Evolutionary conservation across 2,888 invertebrate genomes (phyloP).

Genomic region (Torymus aiolomorphi): DNA sequence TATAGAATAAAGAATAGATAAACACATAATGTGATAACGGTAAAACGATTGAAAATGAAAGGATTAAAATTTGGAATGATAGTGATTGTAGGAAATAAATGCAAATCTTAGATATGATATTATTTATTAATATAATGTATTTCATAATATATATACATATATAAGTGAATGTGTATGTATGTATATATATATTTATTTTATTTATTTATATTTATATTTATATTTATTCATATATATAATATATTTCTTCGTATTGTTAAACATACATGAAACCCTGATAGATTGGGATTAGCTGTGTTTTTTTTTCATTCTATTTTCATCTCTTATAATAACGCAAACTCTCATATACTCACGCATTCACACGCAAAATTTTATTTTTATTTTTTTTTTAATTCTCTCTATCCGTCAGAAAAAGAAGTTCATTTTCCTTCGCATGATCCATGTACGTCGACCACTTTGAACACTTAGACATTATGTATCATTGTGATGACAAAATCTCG

Average conservation of each 20-base stretch:
- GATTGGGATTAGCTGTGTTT: slow-evolving; percentile 68
- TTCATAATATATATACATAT: slow-evolving; percentile 71
- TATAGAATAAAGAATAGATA: not conserved
- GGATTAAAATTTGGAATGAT: not conserved
- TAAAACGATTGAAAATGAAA: not conserved
- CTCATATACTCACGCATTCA: slow-evolving; percentile 20
- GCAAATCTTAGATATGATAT: slow-evolving; percentile 66
- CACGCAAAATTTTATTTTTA: slow-evolving; percentile 2
- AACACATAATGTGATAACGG: not conserved
- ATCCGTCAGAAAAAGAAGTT: not conserved
- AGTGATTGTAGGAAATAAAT: slow-evolving; percentile 46
- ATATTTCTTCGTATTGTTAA: slow-evolving; percentile 67
- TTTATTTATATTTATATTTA: slow-evolving; percentile 62
- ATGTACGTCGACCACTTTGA: not conserved
- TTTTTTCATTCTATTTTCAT: slow-evolving; percentile 49
- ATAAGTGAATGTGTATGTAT: slow-evolving; percentile 65
- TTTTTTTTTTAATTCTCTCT: not conserved
- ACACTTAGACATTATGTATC: slow-evolving; percentile 8
- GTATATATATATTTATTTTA: slow-evolving; percentile 61
- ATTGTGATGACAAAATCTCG: slow-evolving; percentile 11
- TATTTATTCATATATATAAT: slow-evolving; percentile 52
- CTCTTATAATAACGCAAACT: slow-evolving; percentile 44
- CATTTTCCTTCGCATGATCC: slow-evolving; percentile 19
- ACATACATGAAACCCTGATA: slow-evolving; percentile 73
- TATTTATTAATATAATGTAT: slow-evolving; percentile 73